Base-by-base conservation (phyloP, 2,888 invertebrate species). In the Erannis defoliaria region DNA sequence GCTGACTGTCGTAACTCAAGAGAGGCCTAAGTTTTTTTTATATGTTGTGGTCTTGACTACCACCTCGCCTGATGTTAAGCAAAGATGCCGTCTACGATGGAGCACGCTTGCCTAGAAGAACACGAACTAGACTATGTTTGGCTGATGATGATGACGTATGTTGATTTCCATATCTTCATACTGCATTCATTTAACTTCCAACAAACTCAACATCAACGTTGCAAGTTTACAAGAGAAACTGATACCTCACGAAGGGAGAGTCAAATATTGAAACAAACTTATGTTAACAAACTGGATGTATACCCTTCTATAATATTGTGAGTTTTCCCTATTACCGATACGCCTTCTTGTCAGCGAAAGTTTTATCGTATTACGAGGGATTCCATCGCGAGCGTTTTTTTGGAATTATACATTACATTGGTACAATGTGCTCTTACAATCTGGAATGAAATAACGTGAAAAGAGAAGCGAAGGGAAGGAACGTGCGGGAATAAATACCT, bases 311-410 rank as follows among this genome's bases (percentile, higher is more conserved):
- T 46, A 46, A 46, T 33, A 46, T 46, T 31, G 31, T 19, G 46
- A 46, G 31, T 46, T 46, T 46, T 46, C 31, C 46, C 46, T 46
- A 46, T 33, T 46, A 31, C 46, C 18, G 46, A 46, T 46, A 46
- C 31, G 46, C 46, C 31, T 31, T 46, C 46, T 46, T 46, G 46
- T 46, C 46, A 46, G 46, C 46, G 19, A 46, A 46, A 46, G 46
- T 46, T 46, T 46, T 46, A 46, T 46, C 46, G 46, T 31, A 46
- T 46, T 46, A 46, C 31, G 46, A 33, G 31, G 31, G 31, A 31
- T 46, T 46, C 46, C 31, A 18, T 19, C n/a, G 31, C 29, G 45
- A 45, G 45, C 18, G 46, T 46, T 31, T 46, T 46, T 46, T 46
- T 31, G 46, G 46, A 31, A 46, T 46, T 46, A 46, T 33, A 46